Conservation (phyloP, 2,888 invertebrate genomes). For the Drosophila anomalata region DNA sequence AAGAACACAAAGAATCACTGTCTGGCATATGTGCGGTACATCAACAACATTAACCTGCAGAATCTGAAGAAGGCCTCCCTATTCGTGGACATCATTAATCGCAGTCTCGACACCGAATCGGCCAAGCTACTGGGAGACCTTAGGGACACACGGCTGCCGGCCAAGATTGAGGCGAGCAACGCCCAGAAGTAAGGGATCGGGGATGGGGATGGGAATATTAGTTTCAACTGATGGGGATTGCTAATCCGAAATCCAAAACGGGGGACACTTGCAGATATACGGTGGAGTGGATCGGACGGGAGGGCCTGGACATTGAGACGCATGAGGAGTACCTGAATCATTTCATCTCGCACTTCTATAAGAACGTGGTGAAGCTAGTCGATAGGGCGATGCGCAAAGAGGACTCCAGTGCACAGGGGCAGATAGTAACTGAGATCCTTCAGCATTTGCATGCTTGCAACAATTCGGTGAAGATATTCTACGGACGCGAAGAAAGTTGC, state of each 20-base stretch:
- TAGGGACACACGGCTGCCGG: conserved; percentile 94
- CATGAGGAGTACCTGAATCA: conserved; percentile 97
- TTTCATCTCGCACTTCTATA: conserved; percentile 97
- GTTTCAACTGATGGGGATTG: not conserved
- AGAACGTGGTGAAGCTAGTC: conserved; percentile 95
- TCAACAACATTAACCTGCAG: conserved; percentile 98
- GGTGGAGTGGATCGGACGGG: conserved; percentile 98
- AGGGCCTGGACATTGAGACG: conserved; percentile 95
- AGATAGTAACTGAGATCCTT: conserved; percentile 96
- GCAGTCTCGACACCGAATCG: conserved; percentile 96
- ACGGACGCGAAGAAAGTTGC: conserved; percentile 95
- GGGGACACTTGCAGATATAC: conserved; percentile 88
- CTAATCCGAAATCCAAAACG: conserved; percentile 9
- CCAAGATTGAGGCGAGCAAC: conserved; percentile 94
- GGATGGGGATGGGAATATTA: not conserved
- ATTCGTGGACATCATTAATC: conserved; percentile 96
- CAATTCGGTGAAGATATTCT: conserved; percentile 96
- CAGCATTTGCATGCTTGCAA: conserved; percentile 98
- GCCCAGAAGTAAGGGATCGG: conserved; percentile 89
- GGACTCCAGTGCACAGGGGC: conserved; percentile 96
- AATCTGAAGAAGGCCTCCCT: conserved; percentile 96
- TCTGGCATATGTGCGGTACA: conserved; percentile 96
- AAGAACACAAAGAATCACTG: conserved; percentile 98
- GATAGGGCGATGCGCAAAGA: conserved; percentile 98
- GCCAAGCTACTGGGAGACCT: conserved; percentile 94